Evolutionary conservation across 2,797 vertebrate genomes (phyloP), one percentile per base, ranked within the genome.

Genomic region (Tarsius wallacei): DNA sequence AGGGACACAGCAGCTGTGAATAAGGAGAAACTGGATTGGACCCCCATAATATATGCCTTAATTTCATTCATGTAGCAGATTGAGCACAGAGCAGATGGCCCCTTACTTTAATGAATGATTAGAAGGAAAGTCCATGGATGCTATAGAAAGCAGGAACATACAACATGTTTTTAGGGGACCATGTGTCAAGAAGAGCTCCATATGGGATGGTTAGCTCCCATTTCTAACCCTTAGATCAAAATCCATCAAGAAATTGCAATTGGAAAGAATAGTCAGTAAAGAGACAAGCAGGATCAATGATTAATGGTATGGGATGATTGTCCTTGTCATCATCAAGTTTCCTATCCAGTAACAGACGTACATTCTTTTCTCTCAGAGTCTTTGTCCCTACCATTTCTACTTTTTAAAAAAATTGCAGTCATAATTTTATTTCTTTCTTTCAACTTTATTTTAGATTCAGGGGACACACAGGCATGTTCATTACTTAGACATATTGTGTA

Each of bases 71-170:
- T 59, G 61, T 88, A 89, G 84, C 89, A 87, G 53, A 76, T 59
- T 2, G 87, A 90, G 96, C 93, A 42, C 74, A n/a, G 88, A 96
- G 86, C 96, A 97, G 97, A 96, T 94, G 97, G 96, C 33, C 86
- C 78, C 64, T 77, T n/a, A 71, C 97, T 97, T 97, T 97, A 97
- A 97, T 97, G 94, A 97, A 94, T 78, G 80, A 95, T 96, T 91
- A 97, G 97, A 97, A 96, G 53, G 83, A 74, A 92, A 94, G 91
- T 55, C 92, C 86, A 70, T 7, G 90, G 78, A 96, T 83, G 70
- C 94, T 86, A 94, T 2, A 83, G 88, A 93, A 73, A 91, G 80
- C 21, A 64, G 88, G 53, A 96, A 91, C 31, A 6, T 24, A 76
- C 78, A 90, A 84, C 93, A 68, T 73, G 49, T 71, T 87, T 91